Percentiles rank a stretch among this genome's conserved stretches.
Evolutionary conservation across 2,797 vertebrate species (phyloP).

Genomic region (Peromyscus nudipes): DNA sequence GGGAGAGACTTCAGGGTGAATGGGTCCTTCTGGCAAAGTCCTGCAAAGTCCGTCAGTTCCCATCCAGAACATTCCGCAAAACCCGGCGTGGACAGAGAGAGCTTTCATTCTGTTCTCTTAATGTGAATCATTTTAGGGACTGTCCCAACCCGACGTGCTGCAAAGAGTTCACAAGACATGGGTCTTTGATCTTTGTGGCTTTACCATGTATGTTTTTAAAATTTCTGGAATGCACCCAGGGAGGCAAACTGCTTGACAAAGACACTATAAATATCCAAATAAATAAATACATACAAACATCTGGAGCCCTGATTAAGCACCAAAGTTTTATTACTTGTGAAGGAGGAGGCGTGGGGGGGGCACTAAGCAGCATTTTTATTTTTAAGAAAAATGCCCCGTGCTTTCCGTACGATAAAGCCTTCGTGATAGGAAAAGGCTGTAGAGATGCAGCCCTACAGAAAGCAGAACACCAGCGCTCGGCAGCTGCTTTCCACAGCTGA

Average conservation of each 20-base stretch:
- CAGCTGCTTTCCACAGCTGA: not conserved
- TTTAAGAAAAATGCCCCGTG: constrained; percentile 58
- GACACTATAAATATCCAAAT: constrained; percentile 85
- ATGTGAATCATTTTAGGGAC: constrained; percentile 60
- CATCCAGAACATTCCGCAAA: not conserved
- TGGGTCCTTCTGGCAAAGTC: not conserved
- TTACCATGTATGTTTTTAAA: constrained; percentile 82
- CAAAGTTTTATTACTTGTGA: constrained; percentile 62
- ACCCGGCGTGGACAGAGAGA: not conserved
- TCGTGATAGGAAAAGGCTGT: constrained; percentile 23
- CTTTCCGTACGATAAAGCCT: constrained; percentile 67
- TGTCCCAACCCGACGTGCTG: constrained; percentile 44
- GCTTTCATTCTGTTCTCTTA: constrained; percentile 45
- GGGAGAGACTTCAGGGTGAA: not conserved
- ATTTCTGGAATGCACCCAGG: constrained; percentile 86
- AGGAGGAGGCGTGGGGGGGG: too few species aligned
- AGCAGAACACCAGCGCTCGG: not conserved
- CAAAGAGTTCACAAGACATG: constrained; percentile 71
- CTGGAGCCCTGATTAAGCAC: constrained; percentile 84
- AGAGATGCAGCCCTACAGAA: not conserved
- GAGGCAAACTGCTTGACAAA: constrained; percentile 82
- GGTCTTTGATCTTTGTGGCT: constrained; percentile 85
- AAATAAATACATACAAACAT: constrained; percentile 85
- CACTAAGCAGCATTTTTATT: constrained; percentile 67
- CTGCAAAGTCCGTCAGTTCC: not conserved